A percentile compares a stretch with the other conserved stretches of the same genome.
These are phyloP conservation scores for Leptocoma aspasia DNA, from an alignment of 2,113 vertebrate genomes.

Conservation along the genomic window DNA sequence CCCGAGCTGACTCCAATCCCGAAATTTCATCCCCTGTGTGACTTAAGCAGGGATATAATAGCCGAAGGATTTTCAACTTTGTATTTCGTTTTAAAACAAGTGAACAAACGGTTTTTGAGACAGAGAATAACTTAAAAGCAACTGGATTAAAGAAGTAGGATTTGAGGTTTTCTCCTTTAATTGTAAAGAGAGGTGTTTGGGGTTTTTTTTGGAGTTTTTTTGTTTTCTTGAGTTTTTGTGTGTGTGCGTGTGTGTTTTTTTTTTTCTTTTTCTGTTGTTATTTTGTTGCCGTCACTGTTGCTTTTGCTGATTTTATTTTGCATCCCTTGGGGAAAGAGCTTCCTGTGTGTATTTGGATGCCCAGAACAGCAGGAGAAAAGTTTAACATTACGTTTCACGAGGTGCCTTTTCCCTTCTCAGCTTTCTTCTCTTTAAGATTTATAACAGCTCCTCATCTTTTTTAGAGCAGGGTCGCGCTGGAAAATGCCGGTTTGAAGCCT, in stretches of 20 bases:
- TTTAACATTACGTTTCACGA: neutral
- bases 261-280: neutral
- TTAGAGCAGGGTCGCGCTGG: neutral
- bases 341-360: neutral
- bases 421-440: neutral
- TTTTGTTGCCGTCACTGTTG: neutral
- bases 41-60: neutral
- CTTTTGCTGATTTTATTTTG: neutral
- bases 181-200: neutral
- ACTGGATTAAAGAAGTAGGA: neutral
- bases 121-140: neutral
- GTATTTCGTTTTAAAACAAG: neutral
- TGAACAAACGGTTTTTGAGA: neutral
- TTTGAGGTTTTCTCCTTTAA: neutral
- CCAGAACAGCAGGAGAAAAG: neutral
- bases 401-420: neutral
- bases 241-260: accelerated
- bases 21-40: neutral
- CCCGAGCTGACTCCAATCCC: neutral
- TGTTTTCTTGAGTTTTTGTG: neutral
- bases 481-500: neutral
- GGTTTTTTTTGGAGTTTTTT: accelerated
- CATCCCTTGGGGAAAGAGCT: neutral
- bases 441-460: neutral
- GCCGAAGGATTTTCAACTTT: neutral